phyloP scores from a whole-genome alignment of 1,140 invertebrate species.

The Papilio dardanus region DNA sequence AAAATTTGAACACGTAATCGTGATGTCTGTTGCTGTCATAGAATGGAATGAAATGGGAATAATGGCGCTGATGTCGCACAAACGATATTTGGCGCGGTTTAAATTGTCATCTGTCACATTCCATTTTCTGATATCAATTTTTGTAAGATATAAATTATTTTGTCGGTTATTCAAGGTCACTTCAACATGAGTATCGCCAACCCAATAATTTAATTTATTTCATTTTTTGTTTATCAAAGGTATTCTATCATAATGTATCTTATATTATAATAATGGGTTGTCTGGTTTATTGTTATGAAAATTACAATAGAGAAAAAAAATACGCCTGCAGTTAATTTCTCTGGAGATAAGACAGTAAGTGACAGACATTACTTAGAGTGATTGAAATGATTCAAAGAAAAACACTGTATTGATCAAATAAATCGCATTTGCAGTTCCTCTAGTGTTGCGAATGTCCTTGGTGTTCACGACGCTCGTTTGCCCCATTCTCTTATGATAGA shows the following conservation, averaged over 20 bases:
- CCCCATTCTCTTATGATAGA: too few species aligned
- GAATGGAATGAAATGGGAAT: slow-evolving; percentile 1
- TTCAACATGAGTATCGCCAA: background rate
- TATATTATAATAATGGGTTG: background rate
- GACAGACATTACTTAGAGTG: background rate
- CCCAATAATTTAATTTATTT: too few species aligned
- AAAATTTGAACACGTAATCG: slow-evolving; percentile 10
- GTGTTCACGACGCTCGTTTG: too few species aligned
- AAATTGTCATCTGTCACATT: slow-evolving; percentile 22
- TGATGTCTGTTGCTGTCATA: slow-evolving; percentile 5
- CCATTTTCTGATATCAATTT: slow-evolving; percentile 8
- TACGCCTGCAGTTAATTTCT: background rate
- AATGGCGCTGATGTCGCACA: slow-evolving; percentile 2
- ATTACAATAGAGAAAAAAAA: background rate
- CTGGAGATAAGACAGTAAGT: background rate
- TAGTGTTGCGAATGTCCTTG: too few species aligned
- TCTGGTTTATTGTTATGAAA: background rate
- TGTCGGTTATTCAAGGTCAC: background rate
- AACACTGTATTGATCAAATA: background rate
- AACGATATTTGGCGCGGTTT: slow-evolving; percentile 18
- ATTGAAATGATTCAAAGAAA: background rate
- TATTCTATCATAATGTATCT: background rate
- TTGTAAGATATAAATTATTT: background rate
- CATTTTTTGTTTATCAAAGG: too few species aligned
- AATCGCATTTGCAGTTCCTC: too few species aligned